A percentile compares a stretch with the other conserved stretches of the same genome.
phyloP scores from a whole-genome alignment of 2,888 invertebrate species.

The Cryptosula pallasiana region DNA sequence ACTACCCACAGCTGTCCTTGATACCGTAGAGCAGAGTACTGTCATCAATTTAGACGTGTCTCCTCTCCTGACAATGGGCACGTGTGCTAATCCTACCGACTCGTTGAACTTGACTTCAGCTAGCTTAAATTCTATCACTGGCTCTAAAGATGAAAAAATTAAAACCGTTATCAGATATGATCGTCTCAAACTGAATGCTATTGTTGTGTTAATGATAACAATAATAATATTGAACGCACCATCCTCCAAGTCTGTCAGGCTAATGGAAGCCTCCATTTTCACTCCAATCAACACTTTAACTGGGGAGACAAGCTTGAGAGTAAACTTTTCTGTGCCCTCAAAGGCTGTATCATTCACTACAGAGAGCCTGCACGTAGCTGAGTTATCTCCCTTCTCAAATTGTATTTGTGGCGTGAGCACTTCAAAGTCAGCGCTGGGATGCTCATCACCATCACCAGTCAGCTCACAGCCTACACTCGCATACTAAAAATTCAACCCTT shows the following conservation, averaged over 20 bases:
- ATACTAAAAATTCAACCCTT: too few species aligned
- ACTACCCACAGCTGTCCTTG: slow-evolving; percentile 45
- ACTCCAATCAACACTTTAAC: slow-evolving; percentile 39
- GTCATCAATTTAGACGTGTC: slow-evolving; percentile 42
- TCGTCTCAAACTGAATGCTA: too few species aligned
- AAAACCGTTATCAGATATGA: too few species aligned
- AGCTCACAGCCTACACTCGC: background rate
- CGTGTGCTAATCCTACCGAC: slow-evolving; percentile 37
- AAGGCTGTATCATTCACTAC: slow-evolving; percentile 46
- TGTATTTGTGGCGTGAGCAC: slow-evolving; percentile 36
- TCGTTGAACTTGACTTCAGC: slow-evolving; percentile 40
- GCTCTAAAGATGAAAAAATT: slow-evolving; percentile 35
- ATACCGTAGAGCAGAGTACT: slow-evolving; percentile 42
- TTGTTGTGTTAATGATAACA: too few species aligned
- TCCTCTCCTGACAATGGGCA: slow-evolving; percentile 40
- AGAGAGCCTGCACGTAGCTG: slow-evolving; percentile 41
- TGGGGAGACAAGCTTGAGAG: slow-evolving; percentile 40
- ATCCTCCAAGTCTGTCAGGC: slow-evolving; percentile 46
- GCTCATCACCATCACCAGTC: background rate
- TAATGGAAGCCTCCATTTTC: slow-evolving; percentile 34
- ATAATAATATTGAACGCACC: slow-evolving; percentile 36
- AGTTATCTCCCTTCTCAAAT: slow-evolving; percentile 47
- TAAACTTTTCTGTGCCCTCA: slow-evolving; percentile 46
- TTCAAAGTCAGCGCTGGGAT: background rate
- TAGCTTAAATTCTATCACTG: slow-evolving; percentile 41